Evolutionary conservation across 2,888 invertebrate species (phyloP).

Genomic region (Diabrotica balteata): DNA sequence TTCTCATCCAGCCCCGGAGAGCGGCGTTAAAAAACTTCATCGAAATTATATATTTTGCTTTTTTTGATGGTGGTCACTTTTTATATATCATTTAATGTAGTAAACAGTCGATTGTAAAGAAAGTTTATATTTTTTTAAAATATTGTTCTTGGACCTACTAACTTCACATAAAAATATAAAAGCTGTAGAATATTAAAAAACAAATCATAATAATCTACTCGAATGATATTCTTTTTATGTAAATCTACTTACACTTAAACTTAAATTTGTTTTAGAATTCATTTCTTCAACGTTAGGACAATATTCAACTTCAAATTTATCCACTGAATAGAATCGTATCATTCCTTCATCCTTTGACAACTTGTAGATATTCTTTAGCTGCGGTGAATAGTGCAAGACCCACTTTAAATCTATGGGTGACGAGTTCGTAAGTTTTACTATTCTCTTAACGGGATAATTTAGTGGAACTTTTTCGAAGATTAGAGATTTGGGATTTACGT

Average conservation of each 20-base stretch:
- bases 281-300: constrained; percentile 59
- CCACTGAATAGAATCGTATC: constrained; percentile 60
- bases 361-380: constrained; percentile 60
- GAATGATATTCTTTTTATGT: too few species aligned
- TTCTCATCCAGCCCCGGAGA: too few species aligned
- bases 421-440: constrained; percentile 65
- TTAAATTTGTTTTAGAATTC: constrained; percentile 57
- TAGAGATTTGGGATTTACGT: constrained; percentile 53
- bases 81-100: too few species aligned
- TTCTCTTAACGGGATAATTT: constrained; percentile 37
- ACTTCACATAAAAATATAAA: too few species aligned
- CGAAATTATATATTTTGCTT: too few species aligned
- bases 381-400: constrained; percentile 60
- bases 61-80: too few species aligned
- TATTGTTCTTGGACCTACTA: too few species aligned
- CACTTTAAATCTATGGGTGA: constrained; percentile 66
- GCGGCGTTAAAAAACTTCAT: too few species aligned
- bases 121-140: too few species aligned
- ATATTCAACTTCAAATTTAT: constrained; percentile 63
- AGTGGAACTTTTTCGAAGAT: constrained; percentile 60
- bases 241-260: constrained; percentile 58
- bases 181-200: too few species aligned
- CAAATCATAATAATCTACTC: too few species aligned
- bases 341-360: constrained; percentile 60
- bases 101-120: too few species aligned